phyloP scores from a whole-genome alignment of 1,140 invertebrate genomes.

The Anastatus disparis region DNA sequence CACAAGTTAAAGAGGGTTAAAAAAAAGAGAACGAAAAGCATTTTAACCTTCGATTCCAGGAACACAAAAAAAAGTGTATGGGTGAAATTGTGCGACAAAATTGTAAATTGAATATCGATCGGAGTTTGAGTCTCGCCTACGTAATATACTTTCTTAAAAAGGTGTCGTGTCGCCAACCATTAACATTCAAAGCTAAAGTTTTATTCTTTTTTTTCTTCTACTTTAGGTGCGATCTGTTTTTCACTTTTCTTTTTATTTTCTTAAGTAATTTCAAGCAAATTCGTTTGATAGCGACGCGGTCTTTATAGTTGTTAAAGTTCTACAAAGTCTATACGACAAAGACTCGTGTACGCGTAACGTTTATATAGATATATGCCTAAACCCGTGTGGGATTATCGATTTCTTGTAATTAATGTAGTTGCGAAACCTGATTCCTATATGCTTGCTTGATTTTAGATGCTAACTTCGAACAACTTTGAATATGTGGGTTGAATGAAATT shows the following conservation, averaged over 20 bases:
- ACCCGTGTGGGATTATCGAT: neutral
- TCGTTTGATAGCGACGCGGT: too few species aligned
- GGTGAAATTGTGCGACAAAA: slow-evolving; percentile 61
- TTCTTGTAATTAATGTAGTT: neutral
- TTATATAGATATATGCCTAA: neutral
- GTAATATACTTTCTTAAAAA: too few species aligned
- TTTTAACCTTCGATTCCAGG: too few species aligned
- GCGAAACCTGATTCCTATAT: neutral
- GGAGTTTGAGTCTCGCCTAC: slow-evolving; percentile 7
- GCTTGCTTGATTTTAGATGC: neutral
- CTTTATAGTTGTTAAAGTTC: too few species aligned
- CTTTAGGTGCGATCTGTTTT: slow-evolving; percentile 32
- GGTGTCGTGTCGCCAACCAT: slow-evolving; percentile 57
- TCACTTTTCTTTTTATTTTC: too few species aligned
- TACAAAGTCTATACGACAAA: too few species aligned
- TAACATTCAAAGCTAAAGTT: too few species aligned
- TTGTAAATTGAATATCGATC: slow-evolving; percentile 67
- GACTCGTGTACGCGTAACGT: neutral
- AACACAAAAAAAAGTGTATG: too few species aligned
- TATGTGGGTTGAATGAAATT: neutral
- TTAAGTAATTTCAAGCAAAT: too few species aligned
- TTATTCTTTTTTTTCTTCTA: too few species aligned
- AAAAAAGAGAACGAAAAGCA: too few species aligned
- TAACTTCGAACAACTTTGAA: neutral
- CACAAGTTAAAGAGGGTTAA: too few species aligned